A percentile compares a stretch with the other conserved stretches of the same genome.
Evolutionary conservation across 2,113 vertebrate species (phyloP).

Genomic region (Macrotis lagotis): DNA sequence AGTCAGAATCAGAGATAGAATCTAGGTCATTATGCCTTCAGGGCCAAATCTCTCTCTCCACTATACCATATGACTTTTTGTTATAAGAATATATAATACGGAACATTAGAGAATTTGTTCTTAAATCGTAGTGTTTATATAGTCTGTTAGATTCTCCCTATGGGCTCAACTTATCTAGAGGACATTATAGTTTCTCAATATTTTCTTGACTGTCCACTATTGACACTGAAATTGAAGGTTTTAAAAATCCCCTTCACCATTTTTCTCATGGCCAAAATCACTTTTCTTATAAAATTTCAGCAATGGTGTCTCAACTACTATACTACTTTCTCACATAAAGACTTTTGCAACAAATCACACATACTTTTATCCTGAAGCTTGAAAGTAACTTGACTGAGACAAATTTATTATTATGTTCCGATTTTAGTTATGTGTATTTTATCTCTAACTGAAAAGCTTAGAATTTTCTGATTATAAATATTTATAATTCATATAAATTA

Average conservation of each 20-base stretch:
- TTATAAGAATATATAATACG: background rate
- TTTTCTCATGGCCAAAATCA: background rate
- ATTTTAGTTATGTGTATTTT: background rate
- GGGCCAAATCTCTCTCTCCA: background rate
- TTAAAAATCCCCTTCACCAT: background rate
- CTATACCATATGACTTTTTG: background rate
- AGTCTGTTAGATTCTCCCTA: background rate
- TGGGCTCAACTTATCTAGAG: background rate
- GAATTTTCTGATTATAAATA: background rate
- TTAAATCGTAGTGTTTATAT: background rate
- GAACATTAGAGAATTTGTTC: background rate
- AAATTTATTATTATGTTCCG: background rate
- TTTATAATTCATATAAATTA: background rate
- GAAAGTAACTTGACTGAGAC: background rate
- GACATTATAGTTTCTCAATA: background rate
- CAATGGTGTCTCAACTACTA: background rate
- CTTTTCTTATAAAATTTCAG: background rate
- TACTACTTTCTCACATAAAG: background rate
- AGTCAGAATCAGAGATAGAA: background rate
- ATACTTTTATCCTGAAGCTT: background rate
- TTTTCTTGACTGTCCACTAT: background rate
- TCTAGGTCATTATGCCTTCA: background rate
- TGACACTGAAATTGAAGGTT: background rate
- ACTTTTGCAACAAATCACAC: background rate
- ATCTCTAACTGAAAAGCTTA: background rate